Evolutionary conservation across 2,797 vertebrate species (phyloP).

Genomic region (Clarias pachynema): DNA sequence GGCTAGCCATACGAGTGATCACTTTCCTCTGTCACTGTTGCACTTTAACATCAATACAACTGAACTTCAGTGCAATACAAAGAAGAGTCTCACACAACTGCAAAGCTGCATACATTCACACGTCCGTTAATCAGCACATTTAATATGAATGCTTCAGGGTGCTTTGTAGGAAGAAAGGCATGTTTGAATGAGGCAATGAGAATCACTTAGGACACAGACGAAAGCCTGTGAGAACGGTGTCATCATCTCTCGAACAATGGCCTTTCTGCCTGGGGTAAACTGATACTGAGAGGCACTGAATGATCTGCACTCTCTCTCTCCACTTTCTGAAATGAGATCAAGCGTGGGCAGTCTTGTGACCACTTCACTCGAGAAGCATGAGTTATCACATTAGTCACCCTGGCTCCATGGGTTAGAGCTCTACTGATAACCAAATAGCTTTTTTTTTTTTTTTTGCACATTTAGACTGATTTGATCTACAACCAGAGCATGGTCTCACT

Average conservation of each 20-base stretch:
- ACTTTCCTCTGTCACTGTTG: neutral
- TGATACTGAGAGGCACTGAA: constrained; percentile 32
- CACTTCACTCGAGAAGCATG: constrained; percentile 36
- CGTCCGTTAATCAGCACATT: constrained; percentile 17
- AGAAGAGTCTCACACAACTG: neutral
- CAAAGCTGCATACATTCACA: constrained; percentile 1
- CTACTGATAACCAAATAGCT: neutral
- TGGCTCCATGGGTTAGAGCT: constrained; percentile 5
- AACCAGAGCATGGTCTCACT: neutral
- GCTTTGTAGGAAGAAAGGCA: neutral
- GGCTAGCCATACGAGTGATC: neutral
- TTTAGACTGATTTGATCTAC: neutral
- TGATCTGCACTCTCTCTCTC: constrained; percentile 27
- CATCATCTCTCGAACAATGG: constrained; percentile 37
- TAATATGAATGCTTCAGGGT: neutral
- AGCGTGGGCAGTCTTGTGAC: constrained; percentile 47
- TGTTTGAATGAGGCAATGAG: constrained; percentile 14
- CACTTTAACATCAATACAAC: neutral
- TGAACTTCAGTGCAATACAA: neutral
- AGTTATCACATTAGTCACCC: constrained; percentile 45
- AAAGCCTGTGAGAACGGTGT: constrained; percentile 15
- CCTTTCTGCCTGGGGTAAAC: constrained; percentile 16
- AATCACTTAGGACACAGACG: neutral
- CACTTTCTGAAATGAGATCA: constrained; percentile 42
- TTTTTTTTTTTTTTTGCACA: neutral